Evolutionary conservation across 2,797 vertebrate genomes (phyloP).

Genomic region (Eidolon dupreanum): DNA sequence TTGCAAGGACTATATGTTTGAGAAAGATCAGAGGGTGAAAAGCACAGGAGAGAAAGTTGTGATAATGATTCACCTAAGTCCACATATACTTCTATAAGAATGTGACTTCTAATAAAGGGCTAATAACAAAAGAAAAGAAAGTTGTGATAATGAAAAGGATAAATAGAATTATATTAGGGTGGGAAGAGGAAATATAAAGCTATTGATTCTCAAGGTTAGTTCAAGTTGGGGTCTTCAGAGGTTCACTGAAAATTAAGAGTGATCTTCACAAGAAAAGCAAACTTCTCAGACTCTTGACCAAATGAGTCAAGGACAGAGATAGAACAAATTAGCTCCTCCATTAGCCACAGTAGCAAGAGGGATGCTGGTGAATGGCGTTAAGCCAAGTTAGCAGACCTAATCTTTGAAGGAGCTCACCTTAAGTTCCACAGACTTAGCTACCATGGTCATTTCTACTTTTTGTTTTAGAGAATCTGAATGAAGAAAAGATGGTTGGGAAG

Average conservation of each 20-base stretch:
- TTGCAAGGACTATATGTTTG: neutral
- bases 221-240: neutral
- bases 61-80: too few species aligned
- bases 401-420: neutral
- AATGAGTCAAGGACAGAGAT: neutral
- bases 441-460: neutral
- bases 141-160: neutral
- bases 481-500: neutral
- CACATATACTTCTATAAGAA: too few species aligned
- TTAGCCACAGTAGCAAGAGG: neutral
- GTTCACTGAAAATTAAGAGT: neutral
- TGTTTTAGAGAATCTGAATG: neutral
- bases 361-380: neutral
- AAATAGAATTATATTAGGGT: neutral
- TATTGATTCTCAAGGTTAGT: neutral
- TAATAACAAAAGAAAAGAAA: neutral
- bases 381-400: neutral
- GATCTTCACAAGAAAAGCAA: neutral
- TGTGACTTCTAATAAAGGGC: too few species aligned
- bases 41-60: neutral
- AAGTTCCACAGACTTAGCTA: neutral
- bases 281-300: neutral
- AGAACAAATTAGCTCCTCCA: neutral
- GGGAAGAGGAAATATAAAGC: neutral
- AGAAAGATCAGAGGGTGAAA: neutral